Conservation (phyloP, 2,888 invertebrate genomes). For the Trichopoda pennipes region DNA sequence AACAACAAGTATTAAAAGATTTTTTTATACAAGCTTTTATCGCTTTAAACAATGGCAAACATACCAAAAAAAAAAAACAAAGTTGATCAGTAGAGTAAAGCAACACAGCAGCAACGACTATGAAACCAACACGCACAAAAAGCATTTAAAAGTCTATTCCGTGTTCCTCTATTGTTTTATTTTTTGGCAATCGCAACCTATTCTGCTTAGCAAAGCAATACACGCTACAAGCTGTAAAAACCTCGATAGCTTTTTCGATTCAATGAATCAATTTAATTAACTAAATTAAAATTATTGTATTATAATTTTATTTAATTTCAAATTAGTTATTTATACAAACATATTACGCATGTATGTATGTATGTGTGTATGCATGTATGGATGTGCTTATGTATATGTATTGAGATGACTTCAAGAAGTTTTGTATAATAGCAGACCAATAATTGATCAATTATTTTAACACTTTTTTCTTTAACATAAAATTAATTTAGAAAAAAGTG, state of each 20-base stretch:
- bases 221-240: not conserved
- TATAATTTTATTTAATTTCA: too few species aligned
- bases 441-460: too few species aligned
- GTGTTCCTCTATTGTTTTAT: constrained; percentile 37
- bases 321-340: too few species aligned
- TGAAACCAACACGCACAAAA: constrained; percentile 31
- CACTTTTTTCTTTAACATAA: too few species aligned
- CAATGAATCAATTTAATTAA: too few species aligned
- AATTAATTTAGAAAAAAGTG: too few species aligned
- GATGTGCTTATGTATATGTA: too few species aligned
- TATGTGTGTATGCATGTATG: too few species aligned
- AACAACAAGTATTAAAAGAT: constrained; percentile 37
- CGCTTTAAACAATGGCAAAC: constrained; percentile 48
- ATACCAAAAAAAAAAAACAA: constrained; percentile 14
- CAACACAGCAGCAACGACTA: constrained; percentile 4
- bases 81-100: constrained; percentile 10
- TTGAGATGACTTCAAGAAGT: too few species aligned
- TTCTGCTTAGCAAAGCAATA: constrained; percentile 3
- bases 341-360: too few species aligned
- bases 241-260: not conserved
- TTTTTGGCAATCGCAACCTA: not conserved
- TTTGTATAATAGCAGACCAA: too few species aligned
- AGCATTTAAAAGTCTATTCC: constrained; percentile 33
- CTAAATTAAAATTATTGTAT: too few species aligned
- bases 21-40: constrained; percentile 18